Base-by-base conservation (phyloP, 2,113 vertebrate species). In the Peromyscus californicus region DNA sequence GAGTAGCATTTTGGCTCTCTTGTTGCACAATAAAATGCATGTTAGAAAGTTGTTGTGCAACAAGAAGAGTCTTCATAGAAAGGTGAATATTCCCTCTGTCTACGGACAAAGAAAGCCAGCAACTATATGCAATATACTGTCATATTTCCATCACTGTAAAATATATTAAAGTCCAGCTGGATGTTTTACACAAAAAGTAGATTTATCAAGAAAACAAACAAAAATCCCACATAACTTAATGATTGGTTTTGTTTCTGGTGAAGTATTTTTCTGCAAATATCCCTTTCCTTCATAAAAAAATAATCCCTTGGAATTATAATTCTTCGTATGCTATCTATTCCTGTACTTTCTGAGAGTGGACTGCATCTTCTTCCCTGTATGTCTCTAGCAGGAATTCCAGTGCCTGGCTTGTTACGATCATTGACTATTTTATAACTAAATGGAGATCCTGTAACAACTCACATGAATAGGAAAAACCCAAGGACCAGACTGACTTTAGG, bases 191-290 rank as follows among this genome's bases (percentile, higher is more conserved):
- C 48, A 78, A 92, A 97, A 92, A 92, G 48, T 39, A 87, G 22
- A 93, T 95, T 95, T 91, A 76, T 84, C 12, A 78, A 78, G 16
- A 31, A 15, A 78, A 95, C 19, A 79, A 39, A 67, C 26, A 90
- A 78, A 92, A 70, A 63, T 10, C 7, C 17, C 16, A 72, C 7
- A n/a, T 72, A n/a, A 89, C 61, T 84, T 31, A 59, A 33, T 39
- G 33, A 39, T 33, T 92, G 42, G 5, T 93, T 96, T 94, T 96
- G 31, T 92, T 92, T 93, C 61, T 90, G 10, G 61, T 86, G 39
- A 83, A 93, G 29, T 74, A 93, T 93, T 97, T 94, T 31, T 93
- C 61, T 70, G 39, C 63, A 95, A 86, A 72, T 94, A 69, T 89
- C 0, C 36, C 36, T 39, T 89, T 94, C 7, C 36, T 87, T 72